These are phyloP conservation scores for Tigriopus californicus DNA, from an alignment of 2,888 invertebrate genomes.

Conservation along the genomic window DNA sequence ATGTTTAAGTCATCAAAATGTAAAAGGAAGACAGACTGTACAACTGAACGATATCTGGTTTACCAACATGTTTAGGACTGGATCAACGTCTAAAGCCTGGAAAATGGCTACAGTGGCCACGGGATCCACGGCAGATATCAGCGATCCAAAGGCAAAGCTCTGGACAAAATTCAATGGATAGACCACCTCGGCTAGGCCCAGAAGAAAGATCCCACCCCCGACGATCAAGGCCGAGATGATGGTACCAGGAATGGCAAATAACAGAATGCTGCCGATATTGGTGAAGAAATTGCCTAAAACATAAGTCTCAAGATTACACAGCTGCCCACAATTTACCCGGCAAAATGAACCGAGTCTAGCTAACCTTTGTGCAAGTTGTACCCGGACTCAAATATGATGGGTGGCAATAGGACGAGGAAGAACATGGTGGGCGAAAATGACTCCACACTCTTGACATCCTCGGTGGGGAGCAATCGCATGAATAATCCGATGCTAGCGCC, in stretches of 20 bases:
- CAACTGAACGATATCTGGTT: not conserved
- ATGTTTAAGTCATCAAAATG: not conserved
- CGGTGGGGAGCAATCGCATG: slow-evolving; percentile 67
- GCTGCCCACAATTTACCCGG: not conserved
- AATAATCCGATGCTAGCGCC: slow-evolving; percentile 81
- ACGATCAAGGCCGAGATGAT: slow-evolving; percentile 91
- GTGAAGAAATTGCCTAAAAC: slow-evolving; percentile 44
- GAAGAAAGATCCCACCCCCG: slow-evolving; percentile 43
- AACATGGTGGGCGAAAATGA: slow-evolving; percentile 96
- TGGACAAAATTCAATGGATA: slow-evolving; percentile 84
- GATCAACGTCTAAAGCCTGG: slow-evolving; percentile 89
- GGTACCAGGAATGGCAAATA: slow-evolving; percentile 94
- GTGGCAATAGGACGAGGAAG: slow-evolving; percentile 84
- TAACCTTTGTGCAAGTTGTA: slow-evolving; percentile 85
- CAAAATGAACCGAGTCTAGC: not conserved
- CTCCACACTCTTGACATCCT: slow-evolving; percentile 78
- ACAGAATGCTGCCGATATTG: slow-evolving; percentile 93
- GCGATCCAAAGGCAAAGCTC: slow-evolving; percentile 93
- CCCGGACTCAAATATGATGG: slow-evolving; percentile 97
- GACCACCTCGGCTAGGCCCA: slow-evolving; percentile 38
- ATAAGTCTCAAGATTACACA: not conserved
- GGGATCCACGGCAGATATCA: slow-evolving; percentile 96
- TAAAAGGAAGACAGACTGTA: not conserved
- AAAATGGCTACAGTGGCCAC: slow-evolving; percentile 98
- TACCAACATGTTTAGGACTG: slow-evolving; percentile 95